Conservation (phyloP, 2,888 invertebrate species). For the Portevinia maculata region DNA sequence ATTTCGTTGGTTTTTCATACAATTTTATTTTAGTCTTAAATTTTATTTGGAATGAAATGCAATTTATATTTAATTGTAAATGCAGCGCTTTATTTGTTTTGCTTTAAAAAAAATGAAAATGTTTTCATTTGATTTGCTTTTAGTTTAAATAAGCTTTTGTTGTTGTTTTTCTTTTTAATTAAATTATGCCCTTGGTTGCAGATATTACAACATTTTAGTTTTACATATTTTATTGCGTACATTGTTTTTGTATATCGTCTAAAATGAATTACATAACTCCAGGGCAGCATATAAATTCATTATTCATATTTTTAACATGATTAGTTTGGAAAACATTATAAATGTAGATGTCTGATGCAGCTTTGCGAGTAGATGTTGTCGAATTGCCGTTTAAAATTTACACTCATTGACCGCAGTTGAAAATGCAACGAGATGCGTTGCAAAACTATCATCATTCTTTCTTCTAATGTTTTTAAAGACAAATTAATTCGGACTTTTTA, state of each 20-base stretch:
- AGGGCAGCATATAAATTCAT: slow-evolving; percentile 22
- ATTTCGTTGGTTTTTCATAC: slow-evolving; percentile 59
- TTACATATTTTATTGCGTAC: slow-evolving; percentile 4
- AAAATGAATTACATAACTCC: slow-evolving; percentile 12
- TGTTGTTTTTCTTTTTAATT: slow-evolving; percentile 20
- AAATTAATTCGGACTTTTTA: too few species aligned
- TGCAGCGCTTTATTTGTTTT: slow-evolving; percentile 44
- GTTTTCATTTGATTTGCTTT: slow-evolving; percentile 43
- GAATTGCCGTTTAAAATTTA: too few species aligned
- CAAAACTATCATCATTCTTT: too few species aligned
- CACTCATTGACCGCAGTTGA: too few species aligned
- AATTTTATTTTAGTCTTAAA: slow-evolving; percentile 47
- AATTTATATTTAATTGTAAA: slow-evolving; percentile 23
- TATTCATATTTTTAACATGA: slow-evolving; percentile 21
- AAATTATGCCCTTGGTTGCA: slow-evolving; percentile 39
- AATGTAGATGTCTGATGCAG: not conserved
- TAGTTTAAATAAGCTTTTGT: slow-evolving; percentile 14
- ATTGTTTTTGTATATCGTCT: slow-evolving; percentile 7
- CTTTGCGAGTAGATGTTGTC: too few species aligned
- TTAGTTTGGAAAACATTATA: slow-evolving; percentile 8
- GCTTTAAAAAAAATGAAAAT: slow-evolving; percentile 26
- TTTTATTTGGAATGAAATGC: slow-evolving; percentile 56
- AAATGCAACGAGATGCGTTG: too few species aligned
- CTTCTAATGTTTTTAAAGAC: too few species aligned
- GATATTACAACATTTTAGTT: not conserved